phyloP scores from a whole-genome alignment of 2,888 invertebrate genomes.

The Crematogaster levior region DNA sequence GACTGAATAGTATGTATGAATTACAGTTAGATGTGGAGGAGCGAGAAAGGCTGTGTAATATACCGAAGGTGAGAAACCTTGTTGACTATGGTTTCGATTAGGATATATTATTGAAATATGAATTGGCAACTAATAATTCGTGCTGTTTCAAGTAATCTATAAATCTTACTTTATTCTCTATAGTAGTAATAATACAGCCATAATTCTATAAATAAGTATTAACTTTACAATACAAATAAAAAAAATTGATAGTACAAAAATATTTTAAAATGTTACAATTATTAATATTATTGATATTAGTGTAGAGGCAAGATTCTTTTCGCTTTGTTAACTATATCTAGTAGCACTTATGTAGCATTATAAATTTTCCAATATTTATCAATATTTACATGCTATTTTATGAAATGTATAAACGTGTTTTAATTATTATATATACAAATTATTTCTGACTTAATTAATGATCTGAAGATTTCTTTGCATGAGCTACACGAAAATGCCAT shows the following conservation, averaged over 20 bases:
- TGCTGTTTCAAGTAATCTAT: slow-evolving; percentile 51
- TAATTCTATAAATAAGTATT: slow-evolving; percentile 19
- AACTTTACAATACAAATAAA: background rate
- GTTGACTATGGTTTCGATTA: slow-evolving; percentile 73
- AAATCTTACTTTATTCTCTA: slow-evolving; percentile 62
- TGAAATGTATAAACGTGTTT: slow-evolving; percentile 33
- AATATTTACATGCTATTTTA: slow-evolving; percentile 59
- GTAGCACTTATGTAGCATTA: slow-evolving; percentile 38
- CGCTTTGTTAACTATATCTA: slow-evolving; percentile 52
- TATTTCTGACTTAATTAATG: slow-evolving; percentile 16
- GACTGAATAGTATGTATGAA: slow-evolving; percentile 84
- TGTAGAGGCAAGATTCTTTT: slow-evolving; percentile 54
- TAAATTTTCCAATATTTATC: slow-evolving; percentile 34
- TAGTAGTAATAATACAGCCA: slow-evolving; percentile 10
- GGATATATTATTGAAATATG: slow-evolving; percentile 67
- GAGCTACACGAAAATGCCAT: slow-evolving; percentile 62
- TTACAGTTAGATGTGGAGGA: slow-evolving; percentile 85
- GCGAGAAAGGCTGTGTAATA: slow-evolving; percentile 85
- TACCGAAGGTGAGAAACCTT: slow-evolving; percentile 84
- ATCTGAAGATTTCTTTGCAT: slow-evolving; percentile 54
- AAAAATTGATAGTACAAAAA: background rate
- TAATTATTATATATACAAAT: background rate
- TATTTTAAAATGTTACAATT: background rate
- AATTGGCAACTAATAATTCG: slow-evolving; percentile 67
- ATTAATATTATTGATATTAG: slow-evolving; percentile 23